A percentile compares a stretch with the other conserved stretches of the same genome.
Conservation (phyloP, 2,888 invertebrate genomes). For the Eueremaeus valkanovi region DNA sequence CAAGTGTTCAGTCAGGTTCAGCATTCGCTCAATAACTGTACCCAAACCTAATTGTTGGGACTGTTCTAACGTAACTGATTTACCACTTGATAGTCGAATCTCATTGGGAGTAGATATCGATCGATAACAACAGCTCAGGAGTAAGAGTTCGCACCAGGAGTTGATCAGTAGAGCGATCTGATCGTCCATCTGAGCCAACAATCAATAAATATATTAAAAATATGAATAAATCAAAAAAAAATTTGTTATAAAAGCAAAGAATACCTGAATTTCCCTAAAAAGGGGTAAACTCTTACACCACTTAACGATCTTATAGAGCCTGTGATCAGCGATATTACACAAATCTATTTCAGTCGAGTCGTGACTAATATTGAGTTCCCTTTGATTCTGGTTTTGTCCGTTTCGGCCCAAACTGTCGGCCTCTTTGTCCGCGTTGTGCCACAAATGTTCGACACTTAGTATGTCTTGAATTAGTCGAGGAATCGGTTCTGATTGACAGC, state of each 20-base stretch:
- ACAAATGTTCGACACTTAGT: slow-evolving; percentile 91
- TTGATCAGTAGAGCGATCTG: slow-evolving; percentile 94
- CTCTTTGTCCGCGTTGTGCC: slow-evolving; percentile 76
- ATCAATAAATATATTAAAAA: neutral
- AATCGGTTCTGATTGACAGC: slow-evolving; percentile 43
- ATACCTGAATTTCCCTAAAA: slow-evolving; percentile 81
- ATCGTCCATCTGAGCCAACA: slow-evolving; percentile 75
- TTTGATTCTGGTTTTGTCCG: neutral
- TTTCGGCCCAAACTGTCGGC: neutral
- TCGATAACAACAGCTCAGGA: slow-evolving; percentile 89
- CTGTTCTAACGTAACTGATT: slow-evolving; percentile 63
- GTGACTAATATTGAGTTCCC: slow-evolving; percentile 62
- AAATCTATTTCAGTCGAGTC: slow-evolving; percentile 76
- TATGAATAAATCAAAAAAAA: neutral
- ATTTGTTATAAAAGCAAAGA: neutral
- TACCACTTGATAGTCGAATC: slow-evolving; percentile 58
- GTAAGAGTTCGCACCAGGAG: slow-evolving; percentile 90
- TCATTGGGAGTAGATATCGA: slow-evolving; percentile 86
- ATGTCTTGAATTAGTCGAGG: slow-evolving; percentile 62
- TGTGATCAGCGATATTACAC: slow-evolving; percentile 89
- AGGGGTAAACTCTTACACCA: slow-evolving; percentile 97
- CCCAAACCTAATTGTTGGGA: slow-evolving; percentile 65
- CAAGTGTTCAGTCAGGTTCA: slow-evolving; percentile 88
- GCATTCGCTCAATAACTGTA: slow-evolving; percentile 82
- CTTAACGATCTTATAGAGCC: slow-evolving; percentile 93